A percentile compares a stretch with the other conserved stretches of the same genome.
Conservation (phyloP, 1,140 invertebrate species). For the Ctenoplectra terminalis region DNA sequence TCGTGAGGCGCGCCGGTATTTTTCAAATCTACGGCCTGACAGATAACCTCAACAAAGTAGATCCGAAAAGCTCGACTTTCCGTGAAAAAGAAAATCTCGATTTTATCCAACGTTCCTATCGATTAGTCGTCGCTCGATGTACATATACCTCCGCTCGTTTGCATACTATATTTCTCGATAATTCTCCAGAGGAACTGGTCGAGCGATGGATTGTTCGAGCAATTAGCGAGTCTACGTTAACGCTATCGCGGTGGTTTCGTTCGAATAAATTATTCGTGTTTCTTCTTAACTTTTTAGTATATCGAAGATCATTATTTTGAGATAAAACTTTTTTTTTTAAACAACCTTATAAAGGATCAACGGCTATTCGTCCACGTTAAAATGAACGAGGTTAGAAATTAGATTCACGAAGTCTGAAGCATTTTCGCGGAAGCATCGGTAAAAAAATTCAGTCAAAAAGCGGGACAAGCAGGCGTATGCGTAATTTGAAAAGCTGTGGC, state of each 20-base stretch:
- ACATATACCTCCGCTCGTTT: not conserved
- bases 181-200: not conserved
- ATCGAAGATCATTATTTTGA: too few species aligned
- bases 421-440: too few species aligned
- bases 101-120: not conserved
- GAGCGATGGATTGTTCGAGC: not conserved
- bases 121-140: not conserved
- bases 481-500: not conserved
- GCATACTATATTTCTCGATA: conserved; percentile 38
- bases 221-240: conserved; percentile 15
- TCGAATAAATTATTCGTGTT: too few species aligned
- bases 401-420: too few species aligned
- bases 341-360: too few species aligned
- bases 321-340: too few species aligned
- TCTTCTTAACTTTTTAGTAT: too few species aligned
- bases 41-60: not conserved
- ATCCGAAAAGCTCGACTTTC: not conserved
- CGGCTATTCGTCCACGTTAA: too few species aligned
- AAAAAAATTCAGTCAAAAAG: not conserved
- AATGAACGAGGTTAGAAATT: too few species aligned
- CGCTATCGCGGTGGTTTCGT: conserved; percentile 1
- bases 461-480: not conserved
- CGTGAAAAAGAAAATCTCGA: not conserved
- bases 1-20: not conserved
- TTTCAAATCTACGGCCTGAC: not conserved